phyloP scores from a whole-genome alignment of 2,888 invertebrate species.

The Leucoptera coffeella region DNA sequence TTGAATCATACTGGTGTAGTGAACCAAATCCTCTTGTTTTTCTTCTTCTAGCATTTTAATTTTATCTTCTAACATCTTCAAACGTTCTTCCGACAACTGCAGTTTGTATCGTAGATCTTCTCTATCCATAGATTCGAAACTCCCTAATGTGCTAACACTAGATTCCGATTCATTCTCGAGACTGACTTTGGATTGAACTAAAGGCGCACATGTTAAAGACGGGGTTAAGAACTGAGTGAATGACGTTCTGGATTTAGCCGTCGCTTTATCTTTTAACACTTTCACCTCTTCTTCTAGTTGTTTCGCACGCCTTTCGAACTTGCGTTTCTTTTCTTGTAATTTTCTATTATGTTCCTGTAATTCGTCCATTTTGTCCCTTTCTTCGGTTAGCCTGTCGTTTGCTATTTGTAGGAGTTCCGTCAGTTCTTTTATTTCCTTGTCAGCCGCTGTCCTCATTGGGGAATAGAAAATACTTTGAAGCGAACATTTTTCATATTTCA shows the following conservation, averaged over 20 bases:
- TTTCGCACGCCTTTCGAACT: constrained; percentile 20
- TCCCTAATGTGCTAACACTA: too few relatives aligned
- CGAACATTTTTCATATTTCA: constrained; percentile 39
- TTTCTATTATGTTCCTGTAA: constrained; percentile 50
- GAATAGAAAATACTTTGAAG: constrained; percentile 42
- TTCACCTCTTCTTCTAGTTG: constrained; percentile 20
- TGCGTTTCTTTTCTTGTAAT: constrained; percentile 43
- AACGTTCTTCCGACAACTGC: constrained; percentile 60
- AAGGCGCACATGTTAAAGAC: too few relatives aligned
- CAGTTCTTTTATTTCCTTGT: constrained; percentile 56
- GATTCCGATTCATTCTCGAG: neutral
- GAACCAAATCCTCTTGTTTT: too few relatives aligned
- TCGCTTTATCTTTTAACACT: constrained; percentile 13
- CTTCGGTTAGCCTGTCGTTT: constrained; percentile 52
- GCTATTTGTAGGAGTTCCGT: constrained; percentile 51
- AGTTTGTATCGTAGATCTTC: constrained; percentile 40
- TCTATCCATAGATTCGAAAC: constrained; percentile 26
- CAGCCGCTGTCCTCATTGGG: constrained; percentile 50
- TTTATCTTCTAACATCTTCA: constrained; percentile 58
- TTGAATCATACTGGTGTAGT: too few relatives aligned
- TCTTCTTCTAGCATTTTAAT: constrained; percentile 57
- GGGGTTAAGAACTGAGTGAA: too few relatives aligned
- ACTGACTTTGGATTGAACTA: neutral
- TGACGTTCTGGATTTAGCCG: too few relatives aligned
- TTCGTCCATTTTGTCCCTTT: constrained; percentile 53